These are phyloP conservation scores for Athripsodes cinereus DNA, from an alignment of 2,888 invertebrate species.

Conservation along the genomic window DNA sequence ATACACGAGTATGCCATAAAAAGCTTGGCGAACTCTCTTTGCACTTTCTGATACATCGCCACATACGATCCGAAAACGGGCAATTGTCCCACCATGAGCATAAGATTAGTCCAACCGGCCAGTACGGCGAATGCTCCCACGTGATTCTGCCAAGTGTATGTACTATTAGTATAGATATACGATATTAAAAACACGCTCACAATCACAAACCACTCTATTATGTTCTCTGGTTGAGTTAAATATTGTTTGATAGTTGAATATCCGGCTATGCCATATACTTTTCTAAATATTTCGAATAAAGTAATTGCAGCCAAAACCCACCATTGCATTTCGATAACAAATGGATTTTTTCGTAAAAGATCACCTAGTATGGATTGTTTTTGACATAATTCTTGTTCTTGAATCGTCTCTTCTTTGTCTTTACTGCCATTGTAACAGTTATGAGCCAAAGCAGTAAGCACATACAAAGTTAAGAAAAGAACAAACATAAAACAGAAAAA, in stretches of 20 bases:
- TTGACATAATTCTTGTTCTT: conserved; percentile 68
- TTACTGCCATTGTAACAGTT: conserved; percentile 79
- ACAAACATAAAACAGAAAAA: conserved; percentile 76
- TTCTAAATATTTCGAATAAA: conserved; percentile 71
- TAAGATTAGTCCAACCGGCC: conserved; percentile 83
- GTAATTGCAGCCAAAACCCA: conserved; percentile 75
- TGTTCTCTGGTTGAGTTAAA: conserved; percentile 76
- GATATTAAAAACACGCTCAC: conserved; percentile 78
- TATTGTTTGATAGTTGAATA: conserved; percentile 78
- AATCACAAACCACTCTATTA: conserved; percentile 84
- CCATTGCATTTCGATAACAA: conserved; percentile 77
- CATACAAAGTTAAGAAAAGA: conserved; percentile 73
- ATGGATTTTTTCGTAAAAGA: conserved; percentile 67
- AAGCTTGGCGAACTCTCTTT: conserved; percentile 81
- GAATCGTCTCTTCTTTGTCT: conserved; percentile 65
- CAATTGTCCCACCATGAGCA: conserved; percentile 84
- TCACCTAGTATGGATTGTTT: conserved; percentile 73
- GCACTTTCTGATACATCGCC: conserved; percentile 85
- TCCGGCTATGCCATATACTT: conserved; percentile 75
- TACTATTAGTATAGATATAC: conserved; percentile 69
- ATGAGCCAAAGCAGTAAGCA: conserved; percentile 74
- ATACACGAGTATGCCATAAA: conserved; percentile 80
- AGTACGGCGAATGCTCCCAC: conserved; percentile 81
- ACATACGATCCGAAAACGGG: conserved; percentile 86
- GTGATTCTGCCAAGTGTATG: conserved; percentile 81